These are phyloP conservation scores for Dipodomys merriami DNA, from an alignment of 2,113 vertebrate genomes.

Conservation along the genomic window DNA sequence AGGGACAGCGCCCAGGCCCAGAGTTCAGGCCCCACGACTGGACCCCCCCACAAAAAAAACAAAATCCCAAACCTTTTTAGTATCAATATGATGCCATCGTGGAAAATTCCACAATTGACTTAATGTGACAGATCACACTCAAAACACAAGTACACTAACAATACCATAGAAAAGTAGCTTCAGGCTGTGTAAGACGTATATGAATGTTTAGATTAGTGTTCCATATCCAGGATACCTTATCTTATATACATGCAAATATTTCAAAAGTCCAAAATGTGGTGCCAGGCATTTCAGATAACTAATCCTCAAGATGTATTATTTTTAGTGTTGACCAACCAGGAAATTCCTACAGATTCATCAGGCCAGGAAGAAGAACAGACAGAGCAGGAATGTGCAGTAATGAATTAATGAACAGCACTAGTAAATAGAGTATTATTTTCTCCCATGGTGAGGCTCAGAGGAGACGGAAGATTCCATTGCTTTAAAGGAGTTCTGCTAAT, in stretches of 20 bases:
- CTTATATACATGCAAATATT: background rate
- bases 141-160: background rate
- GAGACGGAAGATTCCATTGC: background rate
- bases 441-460: background rate
- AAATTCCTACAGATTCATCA: background rate
- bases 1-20: too few relatives aligned
- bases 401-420: conserved; percentile 58
- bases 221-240: background rate
- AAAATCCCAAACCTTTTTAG: background rate
- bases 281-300: background rate
- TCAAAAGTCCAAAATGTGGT: background rate
- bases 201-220: background rate
- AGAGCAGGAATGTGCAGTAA: background rate
- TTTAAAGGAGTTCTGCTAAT: background rate
- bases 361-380: background rate
- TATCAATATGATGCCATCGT: background rate
- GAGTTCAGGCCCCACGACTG: too few relatives aligned
- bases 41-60: too few relatives aligned
- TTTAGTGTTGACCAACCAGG: background rate
- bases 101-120: background rate
- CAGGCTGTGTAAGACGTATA: background rate
- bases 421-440: conserved; percentile 47
- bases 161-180: background rate
- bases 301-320: background rate
- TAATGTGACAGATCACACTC: background rate